Base-by-base conservation (phyloP, 2,888 invertebrate genomes). In the Onthophagus sagittarius region DNA sequence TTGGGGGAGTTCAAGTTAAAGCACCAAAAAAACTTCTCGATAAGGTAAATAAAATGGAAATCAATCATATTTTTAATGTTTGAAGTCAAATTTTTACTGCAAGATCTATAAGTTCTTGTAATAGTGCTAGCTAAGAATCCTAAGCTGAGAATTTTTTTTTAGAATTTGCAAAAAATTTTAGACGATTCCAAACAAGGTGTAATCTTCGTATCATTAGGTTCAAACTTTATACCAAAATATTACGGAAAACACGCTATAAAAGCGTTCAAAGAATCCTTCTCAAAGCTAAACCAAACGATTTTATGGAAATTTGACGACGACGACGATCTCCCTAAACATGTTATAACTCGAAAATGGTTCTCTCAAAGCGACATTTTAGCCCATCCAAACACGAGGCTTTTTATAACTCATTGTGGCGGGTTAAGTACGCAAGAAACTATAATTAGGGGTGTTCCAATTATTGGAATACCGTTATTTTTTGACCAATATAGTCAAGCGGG, bases 181-280 rank as follows among this genome's bases (percentile, higher is more conserved):
- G 88, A 89, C 75, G 81, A 83, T 7, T 85, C 89, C 0, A 83
- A 81, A 63, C 73, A 88, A 70, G 89, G 89, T 0, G 87, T 86
- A 0, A 82, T 89, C 0, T 88, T 88, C 74, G 85, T 89, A 75
- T 88, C 87, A 77, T 86, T 90, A 76, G 90, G 90, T 2, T 88
- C 89, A 0, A 87, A 88, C 74, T 84, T 89, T 0, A 84, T 86
- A 70, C 88, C 87, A 74, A 83, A 86, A 11, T 86, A 89, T 76
- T 79, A 91, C 69, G 86, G 88, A 0, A 77, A 80, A 0, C 86
- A 87, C 0, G 88, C 86, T 75, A 83, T 86, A 31, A 80, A 85
- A 23, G 87, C 84, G 1, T 86, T 91, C 32, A 82, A 88, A 9
- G 87, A 88, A 72, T 87, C 87, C 2, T 88, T 91, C 71, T 83